Percentiles rank a stretch among this genome's conserved stretches.
Conservation (phyloP, 2,797 vertebrate genomes). For the Poeciliopsis turneri region DNA sequence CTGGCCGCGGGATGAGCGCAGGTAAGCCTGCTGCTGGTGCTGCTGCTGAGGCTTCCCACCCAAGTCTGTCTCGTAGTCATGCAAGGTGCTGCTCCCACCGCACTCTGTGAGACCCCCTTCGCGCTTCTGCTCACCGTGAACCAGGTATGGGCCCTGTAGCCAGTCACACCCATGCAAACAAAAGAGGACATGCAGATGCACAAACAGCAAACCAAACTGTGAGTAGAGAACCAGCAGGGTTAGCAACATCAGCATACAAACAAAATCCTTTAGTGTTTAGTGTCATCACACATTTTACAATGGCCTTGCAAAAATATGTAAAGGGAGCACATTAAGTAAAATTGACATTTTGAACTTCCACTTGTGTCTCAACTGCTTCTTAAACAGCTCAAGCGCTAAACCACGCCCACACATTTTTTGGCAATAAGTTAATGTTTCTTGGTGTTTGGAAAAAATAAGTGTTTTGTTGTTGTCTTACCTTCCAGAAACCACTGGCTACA, state of each 20-base stretch:
- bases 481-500: no score
- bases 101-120: constrained; percentile 85
- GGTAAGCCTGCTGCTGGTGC: constrained; percentile 76
- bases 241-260: constrained; percentile 37
- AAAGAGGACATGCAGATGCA: constrained; percentile 75
- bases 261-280: neutral
- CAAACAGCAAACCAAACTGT: constrained; percentile 68
- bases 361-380: no score
- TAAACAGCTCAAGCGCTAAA: no score
- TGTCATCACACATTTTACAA: constrained; percentile 13
- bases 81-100: constrained; percentile 76
- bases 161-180: constrained; percentile 69
- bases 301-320: neutral
- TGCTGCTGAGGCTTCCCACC: constrained; percentile 81
- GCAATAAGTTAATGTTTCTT: no score
- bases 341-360: no score
- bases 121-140: constrained; percentile 88
- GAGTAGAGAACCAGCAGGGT: constrained; percentile 64
- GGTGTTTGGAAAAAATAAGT: no score
- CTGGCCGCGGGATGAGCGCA: constrained; percentile 80
- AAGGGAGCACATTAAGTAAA: no score
- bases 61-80: constrained; percentile 84
- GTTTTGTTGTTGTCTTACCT: no score
- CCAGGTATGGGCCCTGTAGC: constrained; percentile 89
- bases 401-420: no score